These are phyloP conservation scores for Drosophila mojavensis DNA, from an alignment of 1,140 invertebrate species.

Conservation along the genomic window DNA sequence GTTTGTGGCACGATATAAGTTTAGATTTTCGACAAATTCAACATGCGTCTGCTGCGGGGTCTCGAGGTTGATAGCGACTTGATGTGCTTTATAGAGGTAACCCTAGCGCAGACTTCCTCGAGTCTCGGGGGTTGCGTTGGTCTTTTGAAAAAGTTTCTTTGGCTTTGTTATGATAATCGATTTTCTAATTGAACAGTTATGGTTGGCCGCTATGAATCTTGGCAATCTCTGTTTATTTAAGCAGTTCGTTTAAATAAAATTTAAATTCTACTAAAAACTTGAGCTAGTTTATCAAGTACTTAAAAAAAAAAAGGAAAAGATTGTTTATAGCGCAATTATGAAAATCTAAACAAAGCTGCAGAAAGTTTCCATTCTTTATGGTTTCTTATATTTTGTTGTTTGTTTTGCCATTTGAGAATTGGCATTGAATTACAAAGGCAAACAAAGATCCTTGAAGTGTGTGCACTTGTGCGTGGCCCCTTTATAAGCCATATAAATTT, in stretches of 20 bases:
- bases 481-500: constrained; percentile 72
- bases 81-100: not conserved
- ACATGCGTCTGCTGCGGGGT: constrained; percentile 11
- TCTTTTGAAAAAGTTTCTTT: not conserved
- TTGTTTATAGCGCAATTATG: constrained; percentile 60
- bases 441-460: constrained; percentile 62
- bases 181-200: not conserved
- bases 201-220: not conserved
- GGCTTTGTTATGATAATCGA: constrained; percentile 3
- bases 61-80: constrained; percentile 17
- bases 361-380: constrained; percentile 16
- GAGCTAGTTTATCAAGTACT: not conserved
- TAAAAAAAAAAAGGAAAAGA: not conserved
- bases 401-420: constrained; percentile 40
- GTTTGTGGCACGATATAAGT: constrained; percentile 2
- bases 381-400: constrained; percentile 2
- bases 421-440: constrained; percentile 46
- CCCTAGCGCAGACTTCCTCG: not conserved
- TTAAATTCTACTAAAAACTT: not conserved
- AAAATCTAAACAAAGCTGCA: constrained; percentile 46
- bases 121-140: not conserved
- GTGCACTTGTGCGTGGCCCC: constrained; percentile 19
- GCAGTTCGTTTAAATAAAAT: too few relatives aligned
- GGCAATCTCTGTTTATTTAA: not conserved
- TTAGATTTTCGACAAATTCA: constrained; percentile 30